Evolutionary conservation across 2,888 invertebrate species (phyloP).

Genomic region (Colostygia pectinataria): DNA sequence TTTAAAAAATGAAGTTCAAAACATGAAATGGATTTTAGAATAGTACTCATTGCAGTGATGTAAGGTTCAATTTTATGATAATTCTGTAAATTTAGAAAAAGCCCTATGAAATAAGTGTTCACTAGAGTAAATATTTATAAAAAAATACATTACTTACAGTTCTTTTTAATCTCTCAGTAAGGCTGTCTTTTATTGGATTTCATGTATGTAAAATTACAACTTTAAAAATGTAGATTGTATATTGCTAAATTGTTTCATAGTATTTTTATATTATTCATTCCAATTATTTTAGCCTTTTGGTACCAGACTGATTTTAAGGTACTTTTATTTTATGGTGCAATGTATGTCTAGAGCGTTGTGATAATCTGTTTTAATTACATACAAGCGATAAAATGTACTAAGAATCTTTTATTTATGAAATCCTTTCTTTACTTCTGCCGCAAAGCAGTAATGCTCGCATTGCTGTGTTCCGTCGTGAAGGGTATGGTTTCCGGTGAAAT

Average conservation of each 20-base stretch:
- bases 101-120: conserved; percentile 79
- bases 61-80: conserved; percentile 74
- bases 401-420: conserved; percentile 2
- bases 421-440: no score
- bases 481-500: no score
- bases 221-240: conserved; percentile 59
- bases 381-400: conserved; percentile 49
- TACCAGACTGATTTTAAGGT: conserved; percentile 83
- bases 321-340: conserved; percentile 83
- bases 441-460: no score
- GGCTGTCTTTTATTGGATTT: conserved; percentile 74
- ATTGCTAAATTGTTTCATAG: conserved; percentile 81
- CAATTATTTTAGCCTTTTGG: conserved; percentile 74
- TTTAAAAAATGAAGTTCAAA: conserved; percentile 72
- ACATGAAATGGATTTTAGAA: conserved; percentile 61
- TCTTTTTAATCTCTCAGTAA: conserved; percentile 70
- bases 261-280: conserved; percentile 80
- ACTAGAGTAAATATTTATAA: conserved; percentile 73
- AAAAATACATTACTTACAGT: conserved; percentile 63
- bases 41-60: conserved; percentile 60
- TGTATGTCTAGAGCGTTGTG: conserved; percentile 83
- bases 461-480: no score
- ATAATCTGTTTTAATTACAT: conserved; percentile 82
- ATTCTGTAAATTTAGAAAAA: conserved; percentile 61
- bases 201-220: conserved; percentile 68